These are phyloP conservation scores for Mellilla xanthometata DNA, from an alignment of 2,888 invertebrate species.

Conservation along the genomic window DNA sequence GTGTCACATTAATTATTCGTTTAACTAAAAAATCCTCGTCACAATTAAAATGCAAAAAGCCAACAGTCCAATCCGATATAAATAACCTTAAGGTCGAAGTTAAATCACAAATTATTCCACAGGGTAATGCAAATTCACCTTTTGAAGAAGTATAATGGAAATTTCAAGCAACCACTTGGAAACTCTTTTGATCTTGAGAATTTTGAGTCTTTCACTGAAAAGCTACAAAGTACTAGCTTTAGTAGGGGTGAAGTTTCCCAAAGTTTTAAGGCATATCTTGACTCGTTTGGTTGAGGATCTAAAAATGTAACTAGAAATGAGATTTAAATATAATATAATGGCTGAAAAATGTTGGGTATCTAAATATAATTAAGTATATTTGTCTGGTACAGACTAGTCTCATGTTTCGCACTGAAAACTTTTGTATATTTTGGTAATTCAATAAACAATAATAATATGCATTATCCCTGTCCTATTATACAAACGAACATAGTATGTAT, in stretches of 20 bases:
- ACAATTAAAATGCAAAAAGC: conserved; percentile 9
- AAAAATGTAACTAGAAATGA: background rate
- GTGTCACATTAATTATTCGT: conserved; percentile 13
- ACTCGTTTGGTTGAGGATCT: conserved; percentile 7
- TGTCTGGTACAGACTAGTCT: no score
- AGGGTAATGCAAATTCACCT: conserved; percentile 59
- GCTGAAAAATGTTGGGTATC: no score
- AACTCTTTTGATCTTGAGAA: conserved; percentile 71
- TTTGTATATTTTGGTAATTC: no score
- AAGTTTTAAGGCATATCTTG: conserved; percentile 35
- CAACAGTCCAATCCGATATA: conserved; percentile 17
- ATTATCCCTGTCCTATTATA: no score
- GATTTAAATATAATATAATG: no score
- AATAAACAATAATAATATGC: no score
- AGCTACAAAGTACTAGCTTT: conserved; percentile 38
- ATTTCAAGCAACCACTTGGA: conserved; percentile 69
- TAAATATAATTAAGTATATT: no score
- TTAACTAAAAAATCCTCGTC: conserved; percentile 10
- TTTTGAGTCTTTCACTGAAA: conserved; percentile 58
- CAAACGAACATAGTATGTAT: no score
- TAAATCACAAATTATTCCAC: conserved; percentile 50
- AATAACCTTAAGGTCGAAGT: conserved; percentile 33
- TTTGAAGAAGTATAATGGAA: conserved; percentile 67
- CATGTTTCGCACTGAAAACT: no score
- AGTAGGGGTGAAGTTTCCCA: conserved; percentile 28